Percentiles rank a stretch among this genome's conserved stretches.
Evolutionary conservation across 1,140 invertebrate species (phyloP).

Genomic region (Calephelis virginiensis): DNA sequence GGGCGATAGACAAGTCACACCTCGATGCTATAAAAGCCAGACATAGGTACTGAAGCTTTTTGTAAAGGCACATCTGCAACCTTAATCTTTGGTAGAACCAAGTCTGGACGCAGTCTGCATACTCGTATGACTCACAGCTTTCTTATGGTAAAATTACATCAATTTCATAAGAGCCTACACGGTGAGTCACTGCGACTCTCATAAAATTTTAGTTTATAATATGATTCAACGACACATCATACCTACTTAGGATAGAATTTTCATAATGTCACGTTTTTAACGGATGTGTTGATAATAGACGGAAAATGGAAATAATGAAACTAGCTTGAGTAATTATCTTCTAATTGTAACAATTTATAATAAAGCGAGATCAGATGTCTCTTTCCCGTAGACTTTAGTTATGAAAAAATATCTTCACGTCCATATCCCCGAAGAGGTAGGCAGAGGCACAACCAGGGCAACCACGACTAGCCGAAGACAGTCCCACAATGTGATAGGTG

Average conservation of each 20-base stretch:
- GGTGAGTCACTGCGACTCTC: slow-evolving; percentile 23
- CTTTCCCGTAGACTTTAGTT: no score
- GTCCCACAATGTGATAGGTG: no score
- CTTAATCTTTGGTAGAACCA: slow-evolving; percentile 24
- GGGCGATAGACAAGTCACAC: no score
- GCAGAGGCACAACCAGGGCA: no score
- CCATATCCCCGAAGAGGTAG: no score
- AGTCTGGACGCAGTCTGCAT: slow-evolving; percentile 28
- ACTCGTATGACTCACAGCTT: slow-evolving; percentile 44
- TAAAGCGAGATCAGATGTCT: no score
- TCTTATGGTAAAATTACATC: slow-evolving; percentile 46
- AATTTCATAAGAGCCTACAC: slow-evolving; percentile 47
- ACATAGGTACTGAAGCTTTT: neutral
- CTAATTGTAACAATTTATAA: no score
- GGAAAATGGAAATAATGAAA: slow-evolving; percentile 22
- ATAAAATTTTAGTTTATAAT: slow-evolving; percentile 27
- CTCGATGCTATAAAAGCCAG: no score
- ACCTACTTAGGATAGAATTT: slow-evolving; percentile 20
- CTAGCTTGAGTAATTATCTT: neutral
- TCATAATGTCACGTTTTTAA: neutral
- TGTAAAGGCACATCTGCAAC: neutral
- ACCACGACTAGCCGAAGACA: no score
- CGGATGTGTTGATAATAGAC: slow-evolving; percentile 3
- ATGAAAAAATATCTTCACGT: no score
- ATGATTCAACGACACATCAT: slow-evolving; percentile 16